These are phyloP conservation scores for Ophioderma brevispina DNA, from an alignment of 35 echinoderm and acorn worm species.

Conservation along the genomic window DNA sequence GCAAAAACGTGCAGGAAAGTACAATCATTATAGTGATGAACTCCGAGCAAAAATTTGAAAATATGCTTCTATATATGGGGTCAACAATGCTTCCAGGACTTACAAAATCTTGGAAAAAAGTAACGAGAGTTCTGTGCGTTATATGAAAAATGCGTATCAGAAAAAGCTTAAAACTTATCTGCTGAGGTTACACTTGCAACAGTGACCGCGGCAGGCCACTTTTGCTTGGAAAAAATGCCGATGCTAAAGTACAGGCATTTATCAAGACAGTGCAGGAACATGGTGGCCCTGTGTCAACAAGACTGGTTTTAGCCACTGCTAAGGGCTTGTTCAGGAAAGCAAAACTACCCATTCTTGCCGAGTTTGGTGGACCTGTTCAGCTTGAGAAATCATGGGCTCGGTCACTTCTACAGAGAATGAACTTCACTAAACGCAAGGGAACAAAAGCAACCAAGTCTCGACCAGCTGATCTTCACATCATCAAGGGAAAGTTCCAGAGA, in stretches of 20 bases:
- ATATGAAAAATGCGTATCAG: too few relatives aligned
- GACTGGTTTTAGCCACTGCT: not conserved
- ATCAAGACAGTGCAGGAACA: not conserved
- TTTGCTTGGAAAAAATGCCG: conserved; percentile 31
- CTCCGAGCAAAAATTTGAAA: too few relatives aligned
- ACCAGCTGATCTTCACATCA: not conserved
- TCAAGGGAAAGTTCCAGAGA: not conserved
- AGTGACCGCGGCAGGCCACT: conserved; percentile 31
- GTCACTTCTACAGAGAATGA: not conserved
- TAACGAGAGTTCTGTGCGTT: too few relatives aligned
- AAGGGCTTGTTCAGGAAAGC: not conserved
- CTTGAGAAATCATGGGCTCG: not conserved
- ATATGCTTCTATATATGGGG: too few relatives aligned
- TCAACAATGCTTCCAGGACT: too few relatives aligned
- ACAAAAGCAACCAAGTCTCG: not conserved
- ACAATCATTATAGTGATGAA: too few relatives aligned
- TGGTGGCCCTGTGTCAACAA: not conserved
- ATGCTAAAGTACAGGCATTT: conserved; percentile 24
- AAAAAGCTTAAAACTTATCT: too few relatives aligned
- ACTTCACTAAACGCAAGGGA: not conserved
- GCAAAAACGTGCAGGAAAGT: too few relatives aligned
- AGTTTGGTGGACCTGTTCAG: not conserved
- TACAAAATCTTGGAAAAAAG: too few relatives aligned
- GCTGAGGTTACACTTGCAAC: too few relatives aligned
- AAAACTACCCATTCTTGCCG: not conserved